Evolutionary conservation across 2,113 vertebrate genomes (phyloP).

Genomic region (Colaptes auratus): DNA sequence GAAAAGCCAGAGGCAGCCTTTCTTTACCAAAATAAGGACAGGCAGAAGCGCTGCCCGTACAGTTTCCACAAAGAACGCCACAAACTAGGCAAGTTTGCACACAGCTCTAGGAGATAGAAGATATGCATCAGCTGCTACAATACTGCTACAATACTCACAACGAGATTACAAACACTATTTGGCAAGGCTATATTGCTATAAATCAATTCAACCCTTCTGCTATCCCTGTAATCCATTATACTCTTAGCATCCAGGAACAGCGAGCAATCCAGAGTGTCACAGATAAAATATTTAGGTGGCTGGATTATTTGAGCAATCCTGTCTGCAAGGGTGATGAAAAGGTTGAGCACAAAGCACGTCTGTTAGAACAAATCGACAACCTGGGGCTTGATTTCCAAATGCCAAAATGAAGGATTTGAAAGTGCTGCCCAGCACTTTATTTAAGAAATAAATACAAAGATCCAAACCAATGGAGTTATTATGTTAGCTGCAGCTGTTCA

Average conservation of each 20-base stretch:
- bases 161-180: neutral
- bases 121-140: neutral
- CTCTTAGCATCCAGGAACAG: constrained; percentile 23
- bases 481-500: neutral
- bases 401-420: neutral
- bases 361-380: neutral
- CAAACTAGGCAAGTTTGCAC: neutral
- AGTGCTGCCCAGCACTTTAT: neutral
- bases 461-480: neutral
- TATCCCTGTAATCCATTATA: constrained; percentile 11
- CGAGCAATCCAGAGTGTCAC: neutral
- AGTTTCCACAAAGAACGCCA: neutral
- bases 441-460: neutral
- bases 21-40: neutral
- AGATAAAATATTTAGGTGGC: constrained; percentile 22
- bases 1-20: neutral
- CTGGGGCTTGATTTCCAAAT: neutral
- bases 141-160: neutral
- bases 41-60: accelerated
- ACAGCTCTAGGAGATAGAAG: neutral
- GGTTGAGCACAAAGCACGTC: constrained; percentile 12
- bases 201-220: constrained; percentile 14
- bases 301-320: constrained; percentile 53
- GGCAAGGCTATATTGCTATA: neutral
- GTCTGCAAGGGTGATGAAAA: constrained; percentile 51